Evolutionary conservation across 2,797 vertebrate species (phyloP), one percentile per base, ranked within the genome.

Genomic region (Hydrocynus forskahlii): DNA sequence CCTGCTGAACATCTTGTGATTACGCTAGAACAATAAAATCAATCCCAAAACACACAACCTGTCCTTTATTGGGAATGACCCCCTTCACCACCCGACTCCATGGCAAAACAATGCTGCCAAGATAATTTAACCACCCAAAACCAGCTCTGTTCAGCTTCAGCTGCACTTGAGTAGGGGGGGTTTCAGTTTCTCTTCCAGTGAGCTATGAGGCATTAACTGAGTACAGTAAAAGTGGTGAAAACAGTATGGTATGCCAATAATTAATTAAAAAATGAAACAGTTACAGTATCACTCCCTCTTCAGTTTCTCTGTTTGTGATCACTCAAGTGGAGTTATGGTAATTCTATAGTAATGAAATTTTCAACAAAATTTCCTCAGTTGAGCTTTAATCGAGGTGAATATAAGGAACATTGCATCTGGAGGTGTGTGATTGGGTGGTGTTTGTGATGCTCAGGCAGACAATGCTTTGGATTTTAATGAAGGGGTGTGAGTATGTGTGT

Each of bases 291-390:
- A 50, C 19, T 77, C 62, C 75, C 82, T 80, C 52, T 60, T 40
- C 68, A 71, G 21, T 17, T 35, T 48, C 17, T 63, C 75, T 81
- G 75, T 84, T 81, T 67, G 69, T 48, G 17, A 78, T 81, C 79
- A 68, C 75, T 84, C 82, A 84, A 77, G 78, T 78, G 82, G 62
- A 80, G 69, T 67, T 78, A 81, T 81, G 63, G 62, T 81, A 74
- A 77, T 84, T 81, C 75, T 81, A 50, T 45, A 78, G 62, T 78
- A 81, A 84, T 84, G 69, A 74, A 79, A 81, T 84, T 81, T 84
- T 52, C 45, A 57, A 45, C 69, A 78, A 81, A 78, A 69, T 81
- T 80, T 79, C 62, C 78, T 68, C 68, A 29, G 67, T 76, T 62
- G 82, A 84, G 74, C 1, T 57, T 81, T 84, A 84, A 84, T 81